A percentile compares a stretch with the other conserved stretches of the same genome.
Conservation (phyloP, 2,888 invertebrate species). For the Tupiocoris notatus region DNA sequence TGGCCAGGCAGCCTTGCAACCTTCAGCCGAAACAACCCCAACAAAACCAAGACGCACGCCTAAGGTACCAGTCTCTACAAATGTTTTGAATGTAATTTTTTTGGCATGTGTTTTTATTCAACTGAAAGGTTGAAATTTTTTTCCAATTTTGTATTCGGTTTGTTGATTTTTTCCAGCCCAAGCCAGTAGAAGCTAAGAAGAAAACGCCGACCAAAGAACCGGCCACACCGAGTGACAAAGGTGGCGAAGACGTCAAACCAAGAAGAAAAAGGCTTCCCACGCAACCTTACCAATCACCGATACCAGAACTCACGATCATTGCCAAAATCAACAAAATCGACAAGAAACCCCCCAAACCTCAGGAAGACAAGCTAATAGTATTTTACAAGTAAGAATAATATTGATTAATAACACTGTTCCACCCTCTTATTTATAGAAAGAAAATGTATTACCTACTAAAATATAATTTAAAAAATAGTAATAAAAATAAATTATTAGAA, state of each 20-base stretch:
- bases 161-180: slow-evolving; percentile 23
- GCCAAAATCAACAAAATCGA: slow-evolving; percentile 66
- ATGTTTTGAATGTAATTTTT: not conserved
- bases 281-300: slow-evolving; percentile 78
- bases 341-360: slow-evolving; percentile 59
- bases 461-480: too few relatives aligned
- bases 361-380: slow-evolving; percentile 78
- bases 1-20: not conserved
- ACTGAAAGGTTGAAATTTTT: too few relatives aligned
- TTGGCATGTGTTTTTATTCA: not conserved
- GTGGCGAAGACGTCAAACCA: slow-evolving; percentile 55
- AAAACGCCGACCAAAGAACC: slow-evolving; percentile 30
- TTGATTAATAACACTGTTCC: too few relatives aligned
- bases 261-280: slow-evolving; percentile 65
- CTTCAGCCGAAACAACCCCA: not conserved
- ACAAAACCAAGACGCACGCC: slow-evolving; percentile 23
- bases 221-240: slow-evolving; percentile 51
- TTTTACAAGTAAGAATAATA: slow-evolving; percentile 78
- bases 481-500: too few relatives aligned
- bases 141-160: too few relatives aligned
- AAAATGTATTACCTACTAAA: too few relatives aligned
- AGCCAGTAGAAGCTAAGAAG: slow-evolving; percentile 17
- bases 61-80: slow-evolving; percentile 2
- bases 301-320: slow-evolving; percentile 74
- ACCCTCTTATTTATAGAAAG: too few relatives aligned